Conservation (phyloP, 2,113 vertebrate genomes). For the Tichodroma muraria region DNA sequence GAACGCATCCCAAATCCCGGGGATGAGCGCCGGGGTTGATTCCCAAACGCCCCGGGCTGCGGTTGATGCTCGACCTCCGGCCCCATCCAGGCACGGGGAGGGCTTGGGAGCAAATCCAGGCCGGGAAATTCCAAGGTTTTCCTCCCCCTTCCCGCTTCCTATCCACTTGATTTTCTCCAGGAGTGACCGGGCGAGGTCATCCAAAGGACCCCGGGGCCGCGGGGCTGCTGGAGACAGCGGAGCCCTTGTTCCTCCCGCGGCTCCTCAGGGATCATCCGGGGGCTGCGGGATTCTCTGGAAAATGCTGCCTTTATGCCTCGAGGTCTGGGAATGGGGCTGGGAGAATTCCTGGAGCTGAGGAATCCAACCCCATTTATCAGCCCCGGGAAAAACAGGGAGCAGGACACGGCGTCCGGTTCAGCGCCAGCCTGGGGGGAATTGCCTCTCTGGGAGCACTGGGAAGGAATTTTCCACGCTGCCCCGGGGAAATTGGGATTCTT, state of each 20-base stretch:
- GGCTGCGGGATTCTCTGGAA: neutral
- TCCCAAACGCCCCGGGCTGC: neutral
- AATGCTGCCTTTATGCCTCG: neutral
- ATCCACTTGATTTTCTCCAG: neutral
- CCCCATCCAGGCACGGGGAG: neutral
- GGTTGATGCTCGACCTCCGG: no score
- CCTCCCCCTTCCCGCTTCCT: neutral
- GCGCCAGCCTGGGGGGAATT: neutral
- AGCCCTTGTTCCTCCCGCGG: neutral
- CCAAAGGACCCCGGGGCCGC: no score
- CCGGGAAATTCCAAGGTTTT: neutral
- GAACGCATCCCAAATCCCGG: no score
- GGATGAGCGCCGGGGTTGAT: no score
- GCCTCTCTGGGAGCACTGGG: rapidly evolving
- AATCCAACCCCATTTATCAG: neutral
- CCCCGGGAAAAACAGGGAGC: neutral
- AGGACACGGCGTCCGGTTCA: neutral
- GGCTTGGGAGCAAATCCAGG: neutral
- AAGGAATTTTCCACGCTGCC: neutral
- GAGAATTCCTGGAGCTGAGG: neutral
- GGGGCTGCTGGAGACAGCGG: neutral
- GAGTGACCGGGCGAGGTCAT: neutral
- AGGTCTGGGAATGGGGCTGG: neutral
- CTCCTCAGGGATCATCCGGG: rapidly evolving
- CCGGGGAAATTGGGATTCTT: rapidly evolving